These are phyloP conservation scores for Mus minutoides DNA, from an alignment of 2,797 vertebrate species.

Conservation along the genomic window DNA sequence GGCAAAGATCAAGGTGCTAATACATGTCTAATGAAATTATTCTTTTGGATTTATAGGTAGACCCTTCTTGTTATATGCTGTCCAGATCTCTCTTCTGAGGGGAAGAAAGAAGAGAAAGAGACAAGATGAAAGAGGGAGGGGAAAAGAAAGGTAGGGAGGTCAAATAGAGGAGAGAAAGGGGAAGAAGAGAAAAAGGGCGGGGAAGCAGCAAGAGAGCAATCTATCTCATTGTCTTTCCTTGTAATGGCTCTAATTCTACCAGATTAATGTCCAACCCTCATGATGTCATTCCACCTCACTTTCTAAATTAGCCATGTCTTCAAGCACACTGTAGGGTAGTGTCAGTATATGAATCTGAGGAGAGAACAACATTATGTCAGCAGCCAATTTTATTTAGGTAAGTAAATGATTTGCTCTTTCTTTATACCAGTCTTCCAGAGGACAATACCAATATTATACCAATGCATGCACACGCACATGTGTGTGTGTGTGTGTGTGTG, in stretches of 20 bases:
- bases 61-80: neutral
- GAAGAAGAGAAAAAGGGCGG: neutral
- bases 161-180: neutral
- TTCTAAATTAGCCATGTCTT: neutral
- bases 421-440: conserved; percentile 19
- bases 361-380: neutral
- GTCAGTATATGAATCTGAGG: neutral
- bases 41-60: neutral
- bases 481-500: neutral
- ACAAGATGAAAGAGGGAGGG: neutral
- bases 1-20: neutral
- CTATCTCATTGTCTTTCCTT: neutral
- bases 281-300: neutral
- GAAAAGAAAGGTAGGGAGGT: neutral
- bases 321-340: neutral
- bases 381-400: neutral
- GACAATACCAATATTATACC: neutral
- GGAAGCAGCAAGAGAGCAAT: neutral
- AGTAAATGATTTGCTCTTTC: conserved; percentile 31
- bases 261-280: neutral
- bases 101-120: neutral
- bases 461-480: neutral
- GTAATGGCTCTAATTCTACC: neutral
- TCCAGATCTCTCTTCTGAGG: neutral
- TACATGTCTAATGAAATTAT: neutral